These are phyloP conservation scores for Blastobasis lacticolella DNA, from an alignment of 2,888 invertebrate genomes.

Conservation along the genomic window DNA sequence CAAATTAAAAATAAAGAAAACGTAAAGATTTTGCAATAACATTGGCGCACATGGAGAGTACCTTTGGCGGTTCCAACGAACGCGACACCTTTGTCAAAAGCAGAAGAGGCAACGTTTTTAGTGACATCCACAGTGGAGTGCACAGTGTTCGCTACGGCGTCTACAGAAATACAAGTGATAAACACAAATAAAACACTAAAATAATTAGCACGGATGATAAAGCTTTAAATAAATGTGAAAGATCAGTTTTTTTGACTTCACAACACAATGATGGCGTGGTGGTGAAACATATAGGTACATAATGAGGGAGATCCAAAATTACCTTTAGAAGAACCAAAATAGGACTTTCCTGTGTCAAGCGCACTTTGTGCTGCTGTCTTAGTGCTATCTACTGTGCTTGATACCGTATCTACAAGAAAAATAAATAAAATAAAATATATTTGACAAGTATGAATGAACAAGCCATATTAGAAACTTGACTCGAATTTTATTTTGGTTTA, in stretches of 20 bases:
- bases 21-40: too few species aligned
- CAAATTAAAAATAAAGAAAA: too few species aligned
- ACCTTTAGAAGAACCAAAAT: conserved; percentile 27
- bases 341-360: conserved; percentile 33
- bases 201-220: conserved; percentile 1
- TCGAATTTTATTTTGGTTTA: conserved; percentile 11
- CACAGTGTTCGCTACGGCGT: conserved; percentile 38
- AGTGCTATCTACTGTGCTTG: conserved; percentile 13
- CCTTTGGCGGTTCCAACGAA: conserved; percentile 30
- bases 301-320: conserved; percentile 1
- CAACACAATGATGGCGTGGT: conserved; percentile 1
- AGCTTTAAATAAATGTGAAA: conserved; percentile 3
- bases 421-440: background rate
- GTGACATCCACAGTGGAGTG: conserved; percentile 27
- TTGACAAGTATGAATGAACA: background rate
- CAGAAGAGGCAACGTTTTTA: conserved; percentile 42
- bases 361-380: conserved; percentile 35
- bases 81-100: conserved; percentile 31
- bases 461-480: conserved; percentile 8
- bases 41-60: conserved; percentile 1
- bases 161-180: conserved; percentile 19
- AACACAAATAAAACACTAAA: background rate
- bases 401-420: conserved; percentile 24
- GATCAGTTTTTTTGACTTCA: too few species aligned
- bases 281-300: conserved; percentile 8